These are phyloP conservation scores for Ascaphus truei DNA, from an alignment of 2,113 vertebrate species.

Conservation along the genomic window DNA sequence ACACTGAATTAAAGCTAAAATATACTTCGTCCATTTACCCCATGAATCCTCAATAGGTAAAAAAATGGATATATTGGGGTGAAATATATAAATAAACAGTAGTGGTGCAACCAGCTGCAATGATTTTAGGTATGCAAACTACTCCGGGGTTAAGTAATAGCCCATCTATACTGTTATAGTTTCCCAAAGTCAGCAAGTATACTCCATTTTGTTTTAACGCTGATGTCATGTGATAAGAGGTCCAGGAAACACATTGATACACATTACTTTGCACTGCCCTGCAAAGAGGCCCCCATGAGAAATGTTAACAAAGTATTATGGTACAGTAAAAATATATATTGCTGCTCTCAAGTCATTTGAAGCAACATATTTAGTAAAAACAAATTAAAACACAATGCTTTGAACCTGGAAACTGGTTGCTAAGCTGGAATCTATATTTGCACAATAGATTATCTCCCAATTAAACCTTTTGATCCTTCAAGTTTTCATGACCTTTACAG, in stretches of 20 bases:
- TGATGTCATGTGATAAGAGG: not conserved
- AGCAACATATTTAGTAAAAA: no score
- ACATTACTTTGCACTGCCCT: no score
- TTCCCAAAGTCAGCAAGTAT: not conserved
- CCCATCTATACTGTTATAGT: not conserved
- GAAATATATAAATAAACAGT: not conserved
- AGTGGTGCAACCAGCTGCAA: not conserved
- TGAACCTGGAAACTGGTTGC: not conserved
- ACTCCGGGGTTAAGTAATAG: not conserved
- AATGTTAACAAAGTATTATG: no score
- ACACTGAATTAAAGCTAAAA: no score
- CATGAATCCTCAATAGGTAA: no score
- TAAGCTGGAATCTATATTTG: constrained; percentile 4
- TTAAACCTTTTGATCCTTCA: constrained; percentile 15
- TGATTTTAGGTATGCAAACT: not conserved
- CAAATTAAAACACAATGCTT: not conserved
- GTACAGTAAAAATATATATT: no score
- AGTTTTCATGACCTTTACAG: constrained; percentile 19
- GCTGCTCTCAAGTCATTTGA: no score
- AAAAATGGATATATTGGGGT: no score
- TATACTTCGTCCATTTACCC: no score
- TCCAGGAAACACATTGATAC: no score
- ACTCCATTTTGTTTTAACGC: not conserved
- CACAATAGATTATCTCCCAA: constrained; percentile 7
- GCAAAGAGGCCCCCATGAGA: no score